phyloP scores from a whole-genome alignment of 2,888 invertebrate species.

The Diplazon laetatorius region DNA sequence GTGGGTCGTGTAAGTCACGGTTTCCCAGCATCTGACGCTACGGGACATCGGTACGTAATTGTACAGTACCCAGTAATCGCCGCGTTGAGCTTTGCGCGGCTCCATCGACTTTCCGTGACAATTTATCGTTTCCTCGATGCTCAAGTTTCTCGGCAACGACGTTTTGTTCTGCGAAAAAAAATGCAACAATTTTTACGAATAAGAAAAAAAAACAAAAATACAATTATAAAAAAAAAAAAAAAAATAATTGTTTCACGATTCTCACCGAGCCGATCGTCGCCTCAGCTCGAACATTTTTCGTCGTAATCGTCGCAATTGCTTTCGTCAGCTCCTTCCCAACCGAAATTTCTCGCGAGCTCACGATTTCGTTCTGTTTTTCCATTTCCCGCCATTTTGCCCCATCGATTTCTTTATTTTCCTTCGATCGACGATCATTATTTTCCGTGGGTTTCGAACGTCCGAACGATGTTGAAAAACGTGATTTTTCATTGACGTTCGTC shows the following conservation, averaged over 20 bases:
- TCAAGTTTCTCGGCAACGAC: constrained; percentile 68
- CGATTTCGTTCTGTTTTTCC: constrained; percentile 2
- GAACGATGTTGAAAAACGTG: constrained; percentile 35
- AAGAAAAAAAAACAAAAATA: no score
- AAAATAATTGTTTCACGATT: no score
- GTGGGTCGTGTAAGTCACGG: constrained; percentile 95
- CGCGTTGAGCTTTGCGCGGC: constrained; percentile 87
- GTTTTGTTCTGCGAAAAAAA: constrained; percentile 28
- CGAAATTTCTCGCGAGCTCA: no score
- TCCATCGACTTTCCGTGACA: constrained; percentile 87
- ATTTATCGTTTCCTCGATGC: constrained; percentile 83
- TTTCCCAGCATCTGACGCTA: constrained; percentile 89
- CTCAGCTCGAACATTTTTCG: no score
- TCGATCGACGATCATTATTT: no score
- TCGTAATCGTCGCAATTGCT: no score
- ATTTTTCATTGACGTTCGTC: constrained; percentile 50
- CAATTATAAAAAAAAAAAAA: no score
- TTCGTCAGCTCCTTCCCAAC: no score
- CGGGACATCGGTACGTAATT: constrained; percentile 91
- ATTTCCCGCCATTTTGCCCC: background rate
- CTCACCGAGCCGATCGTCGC: no score
- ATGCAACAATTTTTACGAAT: no score
- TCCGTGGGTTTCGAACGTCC: background rate
- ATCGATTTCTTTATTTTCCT: constrained; percentile 52
- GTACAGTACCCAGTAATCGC: constrained; percentile 94